Percentiles rank a stretch among this genome's conserved stretches.
Conservation (phyloP, 2,888 invertebrate species). For the Diarsia rubi region DNA sequence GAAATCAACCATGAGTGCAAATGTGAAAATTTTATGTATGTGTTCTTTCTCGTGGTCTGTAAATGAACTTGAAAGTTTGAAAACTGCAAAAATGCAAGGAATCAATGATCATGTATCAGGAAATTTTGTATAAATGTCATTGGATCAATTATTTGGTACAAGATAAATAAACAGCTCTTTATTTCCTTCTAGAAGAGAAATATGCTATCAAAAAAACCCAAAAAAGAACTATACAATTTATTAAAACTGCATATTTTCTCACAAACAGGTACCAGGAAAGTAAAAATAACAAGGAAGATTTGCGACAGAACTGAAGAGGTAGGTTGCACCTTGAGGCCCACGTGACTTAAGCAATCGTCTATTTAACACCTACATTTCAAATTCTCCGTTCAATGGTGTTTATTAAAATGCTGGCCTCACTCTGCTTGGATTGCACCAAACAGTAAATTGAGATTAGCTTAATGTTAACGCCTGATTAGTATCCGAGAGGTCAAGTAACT, state of each 20-base stretch:
- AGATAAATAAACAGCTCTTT: background rate
- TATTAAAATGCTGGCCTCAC: constrained; percentile 53
- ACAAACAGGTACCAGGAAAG: constrained; percentile 56
- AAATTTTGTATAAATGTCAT: background rate
- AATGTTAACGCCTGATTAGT: constrained; percentile 21
- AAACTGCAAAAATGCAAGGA: background rate
- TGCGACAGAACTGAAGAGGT: constrained; percentile 62
- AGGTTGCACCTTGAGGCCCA: constrained; percentile 67
- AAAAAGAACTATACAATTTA: background rate
- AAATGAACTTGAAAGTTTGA: background rate
- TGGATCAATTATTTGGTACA: background rate
- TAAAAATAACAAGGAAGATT: constrained; percentile 58
- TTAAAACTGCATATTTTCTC: constrained; percentile 17
- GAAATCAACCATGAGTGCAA: constrained; percentile 7
- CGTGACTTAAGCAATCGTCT: constrained; percentile 57
- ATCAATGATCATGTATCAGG: background rate
- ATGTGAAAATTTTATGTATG: background rate
- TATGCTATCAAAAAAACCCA: background rate
- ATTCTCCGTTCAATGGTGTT: constrained; percentile 55
- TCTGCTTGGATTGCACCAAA: constrained; percentile 35
- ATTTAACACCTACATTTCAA: constrained; percentile 60
- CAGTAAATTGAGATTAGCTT: constrained; percentile 27
- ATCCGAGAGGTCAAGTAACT: constrained; percentile 18
- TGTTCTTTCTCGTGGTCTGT: background rate
- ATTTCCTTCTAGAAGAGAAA: background rate